Base-by-base conservation (phyloP, 2,888 invertebrate genomes). In the Hemistola chrysoprasaria region DNA sequence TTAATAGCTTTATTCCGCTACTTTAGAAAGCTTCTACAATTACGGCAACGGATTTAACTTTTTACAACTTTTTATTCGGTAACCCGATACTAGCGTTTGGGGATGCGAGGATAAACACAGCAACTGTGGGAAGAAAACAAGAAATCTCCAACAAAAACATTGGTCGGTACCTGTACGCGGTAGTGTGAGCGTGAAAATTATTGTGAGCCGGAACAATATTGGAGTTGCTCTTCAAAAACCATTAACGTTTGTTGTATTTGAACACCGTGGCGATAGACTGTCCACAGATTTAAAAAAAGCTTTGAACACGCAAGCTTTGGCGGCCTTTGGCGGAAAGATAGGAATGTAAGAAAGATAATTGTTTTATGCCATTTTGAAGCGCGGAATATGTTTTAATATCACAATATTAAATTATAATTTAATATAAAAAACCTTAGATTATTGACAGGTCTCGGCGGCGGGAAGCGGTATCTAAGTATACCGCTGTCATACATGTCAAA, bases 201-300 rank as follows among this genome's bases (percentile, higher is more conserved):
- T 82, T 83, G 76, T 83, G 74, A 64, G 71, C 74, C 78, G 66
- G 79, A 83, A 87, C 80, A 88, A 87, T 86, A 86, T 88, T 88
- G 76, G 58, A 62, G 53, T 65, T 72, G 74, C 84, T 78, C 83
- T 85, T 61, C 60, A 82, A 79, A 84, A 82, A 72, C 82, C 82
- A 84, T 84, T 85, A 84, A 67, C 71, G 71, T 74, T 69, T 81
- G 76, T 81, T 79, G 70, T 77, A 64, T 81, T 78, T 72, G 68
- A 71, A 62, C 64, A 57, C 55, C 45, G 59, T 53, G 64, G 56
- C 56, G 59, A 64, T 63, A 59, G 53, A 64, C 55, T 59, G 61
- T 60, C 62, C 51, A 60, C 56, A 67, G 67, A 72, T 71, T 71
- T 67, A 64, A 71, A 62, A 52, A 38, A 39, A 45, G 51, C 40